Conservation (phyloP, 1,140 invertebrate genomes). For the Temnothorax longispinosus region DNA sequence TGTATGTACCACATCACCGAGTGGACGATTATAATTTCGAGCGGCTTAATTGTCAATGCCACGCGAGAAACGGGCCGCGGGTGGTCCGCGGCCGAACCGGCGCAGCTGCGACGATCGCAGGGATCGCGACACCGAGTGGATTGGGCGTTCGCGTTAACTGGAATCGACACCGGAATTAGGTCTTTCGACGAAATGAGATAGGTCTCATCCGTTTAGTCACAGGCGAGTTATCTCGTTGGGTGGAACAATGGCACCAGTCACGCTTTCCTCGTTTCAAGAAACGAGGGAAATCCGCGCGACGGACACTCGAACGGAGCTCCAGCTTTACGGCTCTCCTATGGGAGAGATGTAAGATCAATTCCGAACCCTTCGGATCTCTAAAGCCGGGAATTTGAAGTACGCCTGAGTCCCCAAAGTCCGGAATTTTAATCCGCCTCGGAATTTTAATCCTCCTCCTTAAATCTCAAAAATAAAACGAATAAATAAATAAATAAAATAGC, state of each 20-base stretch:
- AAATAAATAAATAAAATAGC: neutral
- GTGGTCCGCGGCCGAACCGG: neutral
- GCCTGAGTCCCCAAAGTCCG: neutral
- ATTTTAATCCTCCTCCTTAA: neutral
- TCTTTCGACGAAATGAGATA: neutral
- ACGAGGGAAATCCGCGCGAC: neutral
- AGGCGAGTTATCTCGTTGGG: constrained; percentile 27
- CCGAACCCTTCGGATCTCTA: neutral
- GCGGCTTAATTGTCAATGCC: neutral
- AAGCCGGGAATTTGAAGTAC: too few species aligned
- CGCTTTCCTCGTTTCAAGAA: constrained; percentile 19
- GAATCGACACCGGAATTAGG: constrained; percentile 18
- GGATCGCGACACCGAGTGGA: neutral
- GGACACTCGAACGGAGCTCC: neutral
- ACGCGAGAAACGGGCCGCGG: neutral
- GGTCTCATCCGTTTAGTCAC: neutral
- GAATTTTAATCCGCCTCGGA: neutral
- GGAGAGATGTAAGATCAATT: neutral
- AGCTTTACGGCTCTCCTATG: neutral
- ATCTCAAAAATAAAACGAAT: too few species aligned
- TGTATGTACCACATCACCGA: neutral
- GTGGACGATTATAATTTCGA: constrained; percentile 22
- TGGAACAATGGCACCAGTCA: constrained; percentile 29
- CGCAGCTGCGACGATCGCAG: too few species aligned
- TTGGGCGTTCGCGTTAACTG: neutral